Evolutionary conservation across 2,888 invertebrate genomes (phyloP).

Genomic region (Cactoblastis cactorum): DNA sequence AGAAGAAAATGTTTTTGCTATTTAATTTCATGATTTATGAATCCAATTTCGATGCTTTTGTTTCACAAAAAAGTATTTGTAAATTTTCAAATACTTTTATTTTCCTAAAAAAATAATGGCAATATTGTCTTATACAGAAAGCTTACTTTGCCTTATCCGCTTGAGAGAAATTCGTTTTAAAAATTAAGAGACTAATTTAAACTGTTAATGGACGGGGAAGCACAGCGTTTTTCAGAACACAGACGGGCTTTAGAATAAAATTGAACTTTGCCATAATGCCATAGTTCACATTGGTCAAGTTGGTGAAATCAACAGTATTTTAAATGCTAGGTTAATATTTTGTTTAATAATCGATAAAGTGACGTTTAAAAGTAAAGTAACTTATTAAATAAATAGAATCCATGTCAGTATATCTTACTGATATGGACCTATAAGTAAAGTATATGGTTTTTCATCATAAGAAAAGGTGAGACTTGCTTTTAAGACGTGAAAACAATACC

Average conservation of each 20-base stretch:
- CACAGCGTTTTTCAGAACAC: constrained; percentile 47
- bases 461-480: too few species aligned
- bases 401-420: too few species aligned
- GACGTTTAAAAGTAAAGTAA: too few species aligned
- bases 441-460: too few species aligned
- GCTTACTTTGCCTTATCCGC: constrained; percentile 19
- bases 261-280: constrained; percentile 16
- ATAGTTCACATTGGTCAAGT: neutral
- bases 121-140: constrained; percentile 16
- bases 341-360: too few species aligned
- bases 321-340: too few species aligned
- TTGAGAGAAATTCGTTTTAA: constrained; percentile 40
- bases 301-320: too few species aligned
- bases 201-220: constrained; percentile 55
- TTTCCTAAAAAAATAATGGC: constrained; percentile 11
- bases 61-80: too few species aligned
- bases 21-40: constrained; percentile 30
- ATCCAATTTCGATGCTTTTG: constrained; percentile 16
- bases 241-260: constrained; percentile 17
- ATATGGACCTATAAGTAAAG: too few species aligned
- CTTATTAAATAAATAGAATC: too few species aligned
- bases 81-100: constrained; percentile 3
- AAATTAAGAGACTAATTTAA: constrained; percentile 58
- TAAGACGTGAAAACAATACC: too few species aligned
- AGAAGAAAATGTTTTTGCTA: constrained; percentile 50